Base-by-base conservation (phyloP, 2,113 vertebrate genomes). In the Apeltes quadracus region DNA sequence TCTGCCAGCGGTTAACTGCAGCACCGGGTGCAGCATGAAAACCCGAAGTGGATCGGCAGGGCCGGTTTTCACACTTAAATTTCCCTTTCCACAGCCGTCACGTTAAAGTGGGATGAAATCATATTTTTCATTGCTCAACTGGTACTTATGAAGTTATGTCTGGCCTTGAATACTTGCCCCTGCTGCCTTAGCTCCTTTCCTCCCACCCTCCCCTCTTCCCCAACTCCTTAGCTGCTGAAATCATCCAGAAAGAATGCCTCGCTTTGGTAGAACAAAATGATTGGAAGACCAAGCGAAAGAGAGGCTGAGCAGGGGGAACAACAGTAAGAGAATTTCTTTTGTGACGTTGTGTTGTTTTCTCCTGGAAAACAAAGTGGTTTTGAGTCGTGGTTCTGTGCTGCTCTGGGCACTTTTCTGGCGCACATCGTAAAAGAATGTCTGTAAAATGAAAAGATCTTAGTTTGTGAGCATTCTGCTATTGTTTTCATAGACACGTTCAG, bases 211-310 rank as follows among this genome's bases (percentile, higher is more conserved):
- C 39, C 68, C 13, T 41, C 55, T 2, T 43, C 61, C 55, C 50
- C 38, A 68, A 77, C 61, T 77, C 58, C 80, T 79, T 79, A 82
- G 74, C 72, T 75, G 86, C 88, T 93, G 91, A 93, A 89, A 90
- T 93, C 90, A 93, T 88, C 55, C 74, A 82, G 84, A 84, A 93
- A 87, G 91, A 93, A 93, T 92, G 91, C 83, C 82, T 85, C 69
- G 84, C 89, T 76, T 88, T 78, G 69, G 70, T 81, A 73, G 84
- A 82, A 87, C 89, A 90, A 87, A n/a, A 90, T 86, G 90, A 88
- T 72, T 79, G 79, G 48, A 83, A 71, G 84, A 83, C 72, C 61
- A 56, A 72, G 43, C 59, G 71, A 79, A 72, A 75, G 72, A 50
- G 65, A 72, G 41, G 53, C 64, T 46, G 66, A 72, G 41, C 51